Conservation (phyloP, 1,140 invertebrate genomes). For the Scylla paramamosain region DNA sequence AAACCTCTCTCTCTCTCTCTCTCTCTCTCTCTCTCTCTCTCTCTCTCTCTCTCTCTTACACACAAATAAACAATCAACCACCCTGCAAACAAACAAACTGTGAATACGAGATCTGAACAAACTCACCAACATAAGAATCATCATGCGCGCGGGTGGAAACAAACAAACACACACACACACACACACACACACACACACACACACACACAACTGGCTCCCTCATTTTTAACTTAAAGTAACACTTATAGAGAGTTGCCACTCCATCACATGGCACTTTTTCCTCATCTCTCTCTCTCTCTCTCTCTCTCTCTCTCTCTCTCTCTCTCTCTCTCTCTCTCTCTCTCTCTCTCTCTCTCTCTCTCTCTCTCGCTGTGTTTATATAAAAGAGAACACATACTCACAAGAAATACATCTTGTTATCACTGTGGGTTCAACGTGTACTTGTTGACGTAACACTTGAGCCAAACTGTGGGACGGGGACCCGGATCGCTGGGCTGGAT, state of each 20-base stretch:
- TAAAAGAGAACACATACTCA: no score
- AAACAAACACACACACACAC: no score
- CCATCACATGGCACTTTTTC: neutral
- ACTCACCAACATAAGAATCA: no score
- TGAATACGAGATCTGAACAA: neutral
- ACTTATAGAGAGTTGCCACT: conserved; percentile 1
- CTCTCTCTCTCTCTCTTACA: no score
- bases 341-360: conserved; percentile 40
- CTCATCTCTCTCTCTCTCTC: neutral
- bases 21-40: no score
- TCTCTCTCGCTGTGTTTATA: neutral
- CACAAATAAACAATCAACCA: neutral
- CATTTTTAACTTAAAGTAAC: neutral
- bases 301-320: conserved; percentile 27
- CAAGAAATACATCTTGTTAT: no score
- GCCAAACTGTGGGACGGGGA: no score
- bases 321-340: conserved; percentile 37
- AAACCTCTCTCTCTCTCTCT: no score
- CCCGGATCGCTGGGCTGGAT: neutral
- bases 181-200: neutral
- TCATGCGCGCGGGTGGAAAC: no score
- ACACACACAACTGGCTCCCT: neutral
- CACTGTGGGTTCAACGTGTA: no score
- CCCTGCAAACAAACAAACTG: neutral
- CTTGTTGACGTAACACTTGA: no score